Percentiles rank a stretch among this genome's conserved stretches.
Evolutionary conservation across 1,140 invertebrate genomes (phyloP).

Genomic region (Nebria ingens): DNA sequence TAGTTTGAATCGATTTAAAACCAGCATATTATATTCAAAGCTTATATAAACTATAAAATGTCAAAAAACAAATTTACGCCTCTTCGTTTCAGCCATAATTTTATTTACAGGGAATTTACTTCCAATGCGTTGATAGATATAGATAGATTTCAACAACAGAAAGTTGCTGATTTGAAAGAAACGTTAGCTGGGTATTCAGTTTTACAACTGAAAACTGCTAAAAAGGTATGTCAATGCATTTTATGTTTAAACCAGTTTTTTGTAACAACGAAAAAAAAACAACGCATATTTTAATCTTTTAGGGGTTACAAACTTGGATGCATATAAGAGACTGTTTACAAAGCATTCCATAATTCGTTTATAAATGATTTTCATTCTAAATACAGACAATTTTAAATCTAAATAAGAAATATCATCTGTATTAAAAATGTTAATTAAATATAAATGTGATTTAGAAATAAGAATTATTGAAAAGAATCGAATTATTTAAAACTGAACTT

Average conservation of each 20-base stretch:
- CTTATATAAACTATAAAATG: no score
- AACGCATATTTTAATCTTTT: no score
- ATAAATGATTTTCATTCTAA: no score
- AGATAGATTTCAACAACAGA: conserved; percentile 68
- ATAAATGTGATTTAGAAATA: no score
- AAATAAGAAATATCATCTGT: no score
- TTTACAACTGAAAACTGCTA: conserved; percentile 67
- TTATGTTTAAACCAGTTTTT: conserved; percentile 5
- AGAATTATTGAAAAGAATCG: no score
- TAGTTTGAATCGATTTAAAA: neutral
- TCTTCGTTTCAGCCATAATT: conserved; percentile 17
- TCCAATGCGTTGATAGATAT: conserved; percentile 60
- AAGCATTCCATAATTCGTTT: conserved; percentile 57
- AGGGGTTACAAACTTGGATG: conserved; percentile 64
- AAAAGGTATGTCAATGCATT: conserved; percentile 49
- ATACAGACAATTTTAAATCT: no score
- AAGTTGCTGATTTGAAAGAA: conserved; percentile 64
- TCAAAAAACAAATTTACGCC: neutral
- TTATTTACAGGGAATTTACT: conserved; percentile 54
- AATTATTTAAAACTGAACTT: no score
- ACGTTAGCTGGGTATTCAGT: conserved; percentile 64
- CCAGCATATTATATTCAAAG: neutral
- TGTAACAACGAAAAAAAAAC: conserved; percentile 8
- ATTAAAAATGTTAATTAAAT: no score
- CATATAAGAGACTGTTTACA: conserved; percentile 63